Conservation (phyloP, 2,888 invertebrate species). For the Drosophila ezoana region DNA sequence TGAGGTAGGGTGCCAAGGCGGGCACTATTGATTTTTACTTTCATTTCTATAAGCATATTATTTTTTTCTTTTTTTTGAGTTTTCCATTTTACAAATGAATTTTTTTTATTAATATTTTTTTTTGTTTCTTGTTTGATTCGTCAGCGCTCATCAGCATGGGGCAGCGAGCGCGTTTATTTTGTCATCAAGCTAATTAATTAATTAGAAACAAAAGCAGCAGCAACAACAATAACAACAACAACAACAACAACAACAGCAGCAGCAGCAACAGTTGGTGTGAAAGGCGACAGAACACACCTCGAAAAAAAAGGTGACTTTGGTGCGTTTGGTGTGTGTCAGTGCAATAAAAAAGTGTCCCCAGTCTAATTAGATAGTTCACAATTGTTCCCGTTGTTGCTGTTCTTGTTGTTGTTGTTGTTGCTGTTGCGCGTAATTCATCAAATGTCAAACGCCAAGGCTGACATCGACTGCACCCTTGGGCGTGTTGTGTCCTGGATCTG, state of each 20-base stretch:
- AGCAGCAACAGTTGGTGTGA: conserved; percentile 62
- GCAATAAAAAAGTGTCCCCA: conserved; percentile 77
- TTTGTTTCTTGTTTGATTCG: conserved; percentile 31
- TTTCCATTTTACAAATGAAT: conserved; percentile 18
- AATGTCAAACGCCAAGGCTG: conserved; percentile 68
- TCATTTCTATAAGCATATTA: conserved; percentile 15
- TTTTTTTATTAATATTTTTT: conserved; percentile 2
- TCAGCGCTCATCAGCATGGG: conserved; percentile 56
- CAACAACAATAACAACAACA: conserved; percentile 32
- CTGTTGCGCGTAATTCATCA: conserved; percentile 73
- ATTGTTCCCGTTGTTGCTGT: conserved; percentile 37
- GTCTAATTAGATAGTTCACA: conserved; percentile 77
- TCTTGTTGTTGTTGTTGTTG: conserved; percentile 22
- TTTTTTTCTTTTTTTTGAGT: conserved; percentile 1
- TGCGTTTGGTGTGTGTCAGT: conserved; percentile 47
- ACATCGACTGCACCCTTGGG: conserved; percentile 70
- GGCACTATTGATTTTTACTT: conserved; percentile 65
- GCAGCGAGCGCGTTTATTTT: conserved; percentile 69
- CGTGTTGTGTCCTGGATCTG: conserved; percentile 38
- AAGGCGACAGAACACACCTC: conserved; percentile 70
- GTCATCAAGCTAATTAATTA: conserved; percentile 80
- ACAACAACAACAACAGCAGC: conserved; percentile 25
- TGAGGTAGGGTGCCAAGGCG: neutral
- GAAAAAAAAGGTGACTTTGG: conserved; percentile 37
- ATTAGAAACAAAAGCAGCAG: conserved; percentile 62